Evolutionary conservation across 2,113 vertebrate genomes (phyloP), one percentile per base, ranked within the genome.

Genomic region (Oostethus manadensis): DNA sequence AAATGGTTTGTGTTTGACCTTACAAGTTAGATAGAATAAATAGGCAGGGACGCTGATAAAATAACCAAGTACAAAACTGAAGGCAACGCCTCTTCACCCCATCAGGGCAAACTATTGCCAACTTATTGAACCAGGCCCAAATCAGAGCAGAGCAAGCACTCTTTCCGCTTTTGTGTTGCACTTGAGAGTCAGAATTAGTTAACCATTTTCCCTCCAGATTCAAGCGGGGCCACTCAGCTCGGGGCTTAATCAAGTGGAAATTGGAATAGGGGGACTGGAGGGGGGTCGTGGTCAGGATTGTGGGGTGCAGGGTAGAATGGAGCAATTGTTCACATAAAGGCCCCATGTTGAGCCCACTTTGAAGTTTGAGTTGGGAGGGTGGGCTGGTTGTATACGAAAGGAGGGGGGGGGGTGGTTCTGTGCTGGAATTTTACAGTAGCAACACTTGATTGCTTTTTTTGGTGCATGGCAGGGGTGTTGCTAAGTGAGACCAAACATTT

Each of bases 221-320:
- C 71, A 77, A 79, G 70, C 80, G 53, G 11, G 53, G 53, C 76
- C 66, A 83, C 76, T 65, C 71, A 84, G 83, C 83, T 88, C 83
- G 81, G 82, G 79, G 87, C 83, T 89, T 90, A 91, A 91, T 91
- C 90, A 89, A 87, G 87, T 89, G 88, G 89, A 88, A 90, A 90
- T 84, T 80, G 82, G 79, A 71, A 81, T 70, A 72, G 76, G 70
- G 77, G 73, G 74, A 14, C 13, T 62, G 38, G 72, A 57, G 66
- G 78, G 73, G 64, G 71, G 77, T 70, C 77, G 64, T 56, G 70
- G 76, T 21, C 46, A 29, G 74, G 70, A 76, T 75, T 75, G 71
- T 13, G 53, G 81, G 77, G 81, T 81, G 69, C 65, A 61, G 81
- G 81, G 75, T 67, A 91, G 86, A 91, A 91, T 83, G 86, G 84